These are phyloP conservation scores for Stenotaenia linearis DNA, from an alignment of 2,888 invertebrate genomes.

Conservation along the genomic window DNA sequence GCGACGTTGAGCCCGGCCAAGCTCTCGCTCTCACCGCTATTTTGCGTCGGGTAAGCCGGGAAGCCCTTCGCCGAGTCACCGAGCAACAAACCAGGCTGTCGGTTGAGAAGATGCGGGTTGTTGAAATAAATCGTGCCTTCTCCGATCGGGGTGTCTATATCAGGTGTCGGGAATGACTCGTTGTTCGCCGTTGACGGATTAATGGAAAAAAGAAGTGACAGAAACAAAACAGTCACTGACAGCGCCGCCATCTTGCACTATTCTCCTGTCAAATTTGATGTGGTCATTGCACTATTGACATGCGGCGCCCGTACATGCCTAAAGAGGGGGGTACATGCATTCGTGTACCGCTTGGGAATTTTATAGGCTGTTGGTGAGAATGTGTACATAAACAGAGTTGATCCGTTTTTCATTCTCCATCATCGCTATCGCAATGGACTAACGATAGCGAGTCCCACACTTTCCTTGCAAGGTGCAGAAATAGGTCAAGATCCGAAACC, in stretches of 20 bases:
- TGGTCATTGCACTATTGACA: background rate
- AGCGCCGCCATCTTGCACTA: background rate
- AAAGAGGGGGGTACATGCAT: no score
- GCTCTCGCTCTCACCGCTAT: background rate
- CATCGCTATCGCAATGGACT: background rate
- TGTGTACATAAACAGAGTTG: background rate
- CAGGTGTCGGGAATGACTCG: background rate
- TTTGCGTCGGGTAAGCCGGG: conserved; percentile 28
- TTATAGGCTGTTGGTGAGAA: no score
- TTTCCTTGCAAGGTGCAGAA: background rate
- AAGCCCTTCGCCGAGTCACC: conserved; percentile 33
- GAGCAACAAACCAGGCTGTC: background rate
- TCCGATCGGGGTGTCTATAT: background rate
- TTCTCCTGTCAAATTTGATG: background rate
- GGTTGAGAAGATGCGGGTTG: conserved; percentile 35
- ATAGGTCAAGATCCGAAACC: background rate
- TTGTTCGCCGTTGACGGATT: background rate
- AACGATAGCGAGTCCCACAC: background rate
- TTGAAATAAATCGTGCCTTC: conserved; percentile 36
- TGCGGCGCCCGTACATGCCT: no score
- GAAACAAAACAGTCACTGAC: background rate
- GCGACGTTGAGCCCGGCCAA: conserved; percentile 39
- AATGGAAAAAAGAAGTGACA: background rate
- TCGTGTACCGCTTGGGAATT: no score
- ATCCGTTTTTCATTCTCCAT: background rate